Conservation (phyloP, 35 echinoderm and acorn worm genomes). For the Patiria miniata region DNA sequence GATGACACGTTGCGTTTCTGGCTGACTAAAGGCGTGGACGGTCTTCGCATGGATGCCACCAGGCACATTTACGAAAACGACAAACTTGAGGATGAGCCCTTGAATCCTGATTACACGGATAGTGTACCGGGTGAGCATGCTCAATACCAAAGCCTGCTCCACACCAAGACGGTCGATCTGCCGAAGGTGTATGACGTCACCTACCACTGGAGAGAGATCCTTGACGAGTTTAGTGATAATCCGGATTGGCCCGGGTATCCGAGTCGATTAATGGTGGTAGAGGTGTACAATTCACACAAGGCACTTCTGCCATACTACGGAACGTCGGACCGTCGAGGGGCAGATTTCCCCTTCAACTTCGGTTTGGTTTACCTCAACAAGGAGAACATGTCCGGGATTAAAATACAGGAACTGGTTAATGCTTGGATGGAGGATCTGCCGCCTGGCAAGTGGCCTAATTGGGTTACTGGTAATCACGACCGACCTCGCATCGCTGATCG, state of each 20-base stretch:
- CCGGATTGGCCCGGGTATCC: too few species aligned
- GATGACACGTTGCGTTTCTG: slow-evolving; percentile 52
- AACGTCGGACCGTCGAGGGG: slow-evolving; percentile 71
- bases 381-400: slow-evolving; percentile 54
- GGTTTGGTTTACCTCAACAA: slow-evolving; percentile 51
- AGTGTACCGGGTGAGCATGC: slow-evolving; percentile 33
- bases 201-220: slow-evolving; percentile 57
- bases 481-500: slow-evolving; percentile 54
- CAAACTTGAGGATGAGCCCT: slow-evolving; percentile 48
- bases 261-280: slow-evolving; percentile 85
- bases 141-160: slow-evolving; percentile 77
- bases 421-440: slow-evolving; percentile 38
- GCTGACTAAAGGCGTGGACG: slow-evolving; percentile 63
- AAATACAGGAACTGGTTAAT: slow-evolving; percentile 56
- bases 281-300: slow-evolving; percentile 60
- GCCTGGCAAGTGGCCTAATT: slow-evolving; percentile 79
- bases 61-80: slow-evolving; percentile 51
- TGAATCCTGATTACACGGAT: slow-evolving; percentile 57
- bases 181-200: slow-evolving; percentile 63
- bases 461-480: slow-evolving; percentile 91
- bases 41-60: slow-evolving; percentile 60
- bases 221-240: slow-evolving; percentile 55
- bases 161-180: slow-evolving; percentile 62
- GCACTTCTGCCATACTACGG: slow-evolving; percentile 71
- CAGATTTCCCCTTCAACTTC: slow-evolving; percentile 88